phyloP scores from a whole-genome alignment of 2,888 invertebrate genomes.

The Junonia oenone region DNA sequence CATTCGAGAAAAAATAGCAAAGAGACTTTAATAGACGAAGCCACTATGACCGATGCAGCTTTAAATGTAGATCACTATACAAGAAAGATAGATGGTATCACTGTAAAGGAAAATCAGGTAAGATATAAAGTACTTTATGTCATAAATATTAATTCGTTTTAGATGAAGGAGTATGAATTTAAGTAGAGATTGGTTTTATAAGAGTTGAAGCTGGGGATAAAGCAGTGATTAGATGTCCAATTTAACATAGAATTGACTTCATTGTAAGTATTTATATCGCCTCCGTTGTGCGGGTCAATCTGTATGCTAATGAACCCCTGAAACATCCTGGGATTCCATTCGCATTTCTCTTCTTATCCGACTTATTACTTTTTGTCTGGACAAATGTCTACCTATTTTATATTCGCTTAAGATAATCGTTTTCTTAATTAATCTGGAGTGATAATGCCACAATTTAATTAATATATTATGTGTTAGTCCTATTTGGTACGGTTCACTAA shows the following conservation, averaged over 20 bases:
- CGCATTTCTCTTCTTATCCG: slow-evolving; percentile 32
- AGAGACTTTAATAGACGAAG: slow-evolving; percentile 56
- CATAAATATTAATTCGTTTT: too few species aligned
- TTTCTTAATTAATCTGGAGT: slow-evolving; percentile 10
- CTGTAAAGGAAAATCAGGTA: slow-evolving; percentile 56
- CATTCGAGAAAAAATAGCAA: slow-evolving; percentile 57
- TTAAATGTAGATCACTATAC: slow-evolving; percentile 23
- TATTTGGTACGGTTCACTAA: too few species aligned
- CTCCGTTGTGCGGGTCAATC: slow-evolving; percentile 52
- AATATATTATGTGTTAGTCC: too few species aligned
- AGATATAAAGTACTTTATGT: too few species aligned
- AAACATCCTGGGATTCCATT: slow-evolving; percentile 40
- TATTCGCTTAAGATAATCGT: slow-evolving; percentile 5
- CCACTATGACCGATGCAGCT: slow-evolving; percentile 52
- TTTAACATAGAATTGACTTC: slow-evolving; percentile 43
- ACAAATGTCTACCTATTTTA: slow-evolving; percentile 28
- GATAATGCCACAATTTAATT: too few species aligned
- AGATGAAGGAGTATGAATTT: not conserved
- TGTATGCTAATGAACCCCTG: slow-evolving; percentile 62
- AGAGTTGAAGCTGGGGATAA: slow-evolving; percentile 5
- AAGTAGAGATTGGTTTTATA: not conserved
- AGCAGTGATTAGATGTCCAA: slow-evolving; percentile 14
- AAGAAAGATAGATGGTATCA: slow-evolving; percentile 55
- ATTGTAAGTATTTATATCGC: slow-evolving; percentile 49
- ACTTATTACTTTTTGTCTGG: slow-evolving; percentile 40